These are phyloP conservation scores for Nudaria mundana DNA, from an alignment of 2,888 invertebrate species.

Conservation along the genomic window DNA sequence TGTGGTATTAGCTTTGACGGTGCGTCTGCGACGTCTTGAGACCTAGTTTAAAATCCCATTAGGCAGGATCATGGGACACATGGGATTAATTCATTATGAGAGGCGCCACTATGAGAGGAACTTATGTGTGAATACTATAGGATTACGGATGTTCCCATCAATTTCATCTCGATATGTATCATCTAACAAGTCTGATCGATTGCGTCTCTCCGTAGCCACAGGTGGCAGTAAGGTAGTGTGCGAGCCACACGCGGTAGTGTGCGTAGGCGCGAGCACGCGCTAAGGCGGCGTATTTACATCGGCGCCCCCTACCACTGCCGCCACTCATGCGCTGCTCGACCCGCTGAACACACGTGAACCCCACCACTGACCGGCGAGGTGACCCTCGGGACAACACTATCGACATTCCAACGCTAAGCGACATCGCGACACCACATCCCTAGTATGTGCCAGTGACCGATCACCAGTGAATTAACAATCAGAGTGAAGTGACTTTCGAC, in stretches of 20 bases:
- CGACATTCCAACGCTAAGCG: slow-evolving; percentile 43
- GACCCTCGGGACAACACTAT: slow-evolving; percentile 53
- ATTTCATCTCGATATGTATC: slow-evolving; percentile 42
- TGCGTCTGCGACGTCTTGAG: too few relatives aligned
- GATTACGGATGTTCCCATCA: slow-evolving; percentile 50
- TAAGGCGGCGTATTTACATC: slow-evolving; percentile 74
- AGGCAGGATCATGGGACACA: too few relatives aligned
- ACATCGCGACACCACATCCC: slow-evolving; percentile 49
- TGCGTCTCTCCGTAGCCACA: slow-evolving; percentile 38
- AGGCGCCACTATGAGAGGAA: too few relatives aligned
- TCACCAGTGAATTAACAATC: slow-evolving; percentile 53
- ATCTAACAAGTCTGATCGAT: slow-evolving; percentile 38
- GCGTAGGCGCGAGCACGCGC: slow-evolving; percentile 70
- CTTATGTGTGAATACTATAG: slow-evolving; percentile 11
- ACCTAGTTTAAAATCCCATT: too few relatives aligned
- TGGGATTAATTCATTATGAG: too few relatives aligned
- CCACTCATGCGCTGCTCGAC: slow-evolving; percentile 78
- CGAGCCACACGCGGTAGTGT: slow-evolving; percentile 40
- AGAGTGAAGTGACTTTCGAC: slow-evolving; percentile 66
- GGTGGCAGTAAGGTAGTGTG: slow-evolving; percentile 36
- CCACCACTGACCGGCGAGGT: slow-evolving; percentile 56
- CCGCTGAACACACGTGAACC: slow-evolving; percentile 73
- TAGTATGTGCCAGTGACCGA: slow-evolving; percentile 72
- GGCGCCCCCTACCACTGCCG: slow-evolving; percentile 76
- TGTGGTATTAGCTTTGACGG: too few relatives aligned